Evolutionary conservation across 1,140 invertebrate species (phyloP), one percentile per base, ranked within the genome.

Genomic region (Penaeus japonicus): DNA sequence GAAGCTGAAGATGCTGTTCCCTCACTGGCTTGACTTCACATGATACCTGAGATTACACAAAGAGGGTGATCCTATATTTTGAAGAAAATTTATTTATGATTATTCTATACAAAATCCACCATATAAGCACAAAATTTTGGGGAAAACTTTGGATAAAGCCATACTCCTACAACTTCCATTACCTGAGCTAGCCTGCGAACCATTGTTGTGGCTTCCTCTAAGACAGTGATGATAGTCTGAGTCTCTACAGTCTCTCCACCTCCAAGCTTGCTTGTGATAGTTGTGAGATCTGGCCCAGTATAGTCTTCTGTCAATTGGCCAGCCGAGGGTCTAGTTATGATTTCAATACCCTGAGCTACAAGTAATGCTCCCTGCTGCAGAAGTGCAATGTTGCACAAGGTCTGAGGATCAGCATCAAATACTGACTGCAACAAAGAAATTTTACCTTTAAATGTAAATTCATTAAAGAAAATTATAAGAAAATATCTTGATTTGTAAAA

Each of bases 361-460:
- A 97, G 92, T 22, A 95, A 93, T 92, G 96, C 96, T 87, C 95
- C 94, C 93, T 97, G 96, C 92, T 97, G 96, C 35, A 96, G 93
- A 89, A 95, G 93, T 92, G 94, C 94, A 84, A 99, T 94, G 91
- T 97, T 97, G 54, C 95, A 93, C 77, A 98, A 92, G n/a, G 96
- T 96, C 17, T 95, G 94, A 57, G 95, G 95, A 93, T 99, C 97
- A 17, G 97, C 97, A 94, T 99, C 97, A 93, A 99, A 99, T 59
- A 97, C 96, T 24, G 96, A 96, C 92, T 97, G 96, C 92, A 90
- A 89, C 77, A 84, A 77, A 32, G 22, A 79, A 79, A 54, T n/a
- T 17, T 30, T 15, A 39, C 18, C 27, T 22, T 1, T 30, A 12
- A 12, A 17, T 0, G 39, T 32, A 70, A 24, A 27, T 0, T 32